Conservation (phyloP, 2,888 invertebrate genomes). For the Hyles lineata region DNA sequence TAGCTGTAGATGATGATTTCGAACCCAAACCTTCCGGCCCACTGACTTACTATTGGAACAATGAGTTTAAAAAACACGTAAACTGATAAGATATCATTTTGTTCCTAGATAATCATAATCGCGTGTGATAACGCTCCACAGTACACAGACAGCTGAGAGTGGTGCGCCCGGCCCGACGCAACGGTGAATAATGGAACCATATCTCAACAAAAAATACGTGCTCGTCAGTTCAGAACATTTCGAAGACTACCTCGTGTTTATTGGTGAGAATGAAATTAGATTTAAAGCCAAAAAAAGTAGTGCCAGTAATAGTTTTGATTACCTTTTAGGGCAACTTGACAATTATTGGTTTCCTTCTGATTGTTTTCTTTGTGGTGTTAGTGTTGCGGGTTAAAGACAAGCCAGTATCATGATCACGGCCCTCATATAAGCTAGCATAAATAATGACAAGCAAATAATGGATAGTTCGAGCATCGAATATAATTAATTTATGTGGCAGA, state of each 20-base stretch:
- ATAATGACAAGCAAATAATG: too few species aligned
- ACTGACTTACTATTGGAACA: too few species aligned
- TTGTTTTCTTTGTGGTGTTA: too few species aligned
- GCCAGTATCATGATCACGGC: too few species aligned
- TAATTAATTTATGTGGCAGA: too few species aligned
- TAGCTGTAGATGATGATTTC: too few species aligned
- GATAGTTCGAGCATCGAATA: too few species aligned
- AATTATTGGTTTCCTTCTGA: not conserved
- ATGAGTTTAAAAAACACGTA: not conserved
- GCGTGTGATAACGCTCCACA: slow-evolving; percentile 3
- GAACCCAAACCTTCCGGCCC: too few species aligned
- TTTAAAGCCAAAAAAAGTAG: not conserved
- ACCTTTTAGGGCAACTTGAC: not conserved
- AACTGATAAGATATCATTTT: not conserved
- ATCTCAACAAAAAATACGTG: slow-evolving; percentile 57
- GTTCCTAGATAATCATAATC: not conserved
- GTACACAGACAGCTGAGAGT: not conserved
- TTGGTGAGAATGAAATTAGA: slow-evolving; percentile 53
- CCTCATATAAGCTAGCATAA: too few species aligned
- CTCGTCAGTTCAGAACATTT: slow-evolving; percentile 54
- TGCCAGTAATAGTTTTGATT: not conserved
- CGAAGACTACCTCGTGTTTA: slow-evolving; percentile 52
- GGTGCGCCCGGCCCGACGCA: slow-evolving; percentile 2
- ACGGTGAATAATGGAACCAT: slow-evolving; percentile 62
- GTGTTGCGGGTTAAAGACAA: too few species aligned